Conservation (phyloP, 1,140 invertebrate species). For the Sycobia sp. region DNA sequence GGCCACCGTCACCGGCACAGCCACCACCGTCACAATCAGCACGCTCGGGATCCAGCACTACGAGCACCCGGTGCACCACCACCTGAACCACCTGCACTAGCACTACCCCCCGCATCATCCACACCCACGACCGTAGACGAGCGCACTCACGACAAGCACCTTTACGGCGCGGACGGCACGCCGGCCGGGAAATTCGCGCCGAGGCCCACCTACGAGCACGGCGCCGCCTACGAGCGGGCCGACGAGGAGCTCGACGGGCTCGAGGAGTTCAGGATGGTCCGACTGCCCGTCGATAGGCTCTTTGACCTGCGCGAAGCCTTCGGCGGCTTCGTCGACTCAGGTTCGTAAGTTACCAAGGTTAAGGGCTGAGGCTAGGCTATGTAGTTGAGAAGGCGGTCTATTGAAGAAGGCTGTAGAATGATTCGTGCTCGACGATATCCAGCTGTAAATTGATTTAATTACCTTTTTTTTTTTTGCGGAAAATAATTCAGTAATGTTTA, state of each 20-base stretch:
- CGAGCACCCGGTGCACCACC: constrained; percentile 31
- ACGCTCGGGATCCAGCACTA: constrained; percentile 42
- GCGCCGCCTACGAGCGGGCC: constrained; percentile 56
- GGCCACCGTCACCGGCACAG: constrained; percentile 46
- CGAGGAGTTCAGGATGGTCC: constrained; percentile 49
- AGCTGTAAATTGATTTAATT: too few relatives aligned
- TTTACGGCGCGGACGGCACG: constrained; percentile 32
- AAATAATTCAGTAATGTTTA: too few relatives aligned
- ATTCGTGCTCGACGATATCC: too few relatives aligned
- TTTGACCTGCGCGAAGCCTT: constrained; percentile 56
- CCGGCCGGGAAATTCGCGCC: constrained; percentile 52
- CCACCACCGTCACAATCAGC: constrained; percentile 53
- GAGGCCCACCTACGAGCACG: constrained; percentile 58
- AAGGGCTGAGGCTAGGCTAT: too few relatives aligned
- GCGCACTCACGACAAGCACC: constrained; percentile 40
- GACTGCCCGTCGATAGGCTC: constrained; percentile 56
- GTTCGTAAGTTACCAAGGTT: constrained; percentile 51
- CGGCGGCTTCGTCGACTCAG: constrained; percentile 59
- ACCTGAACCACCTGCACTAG: constrained; percentile 43
- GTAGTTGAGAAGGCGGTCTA: too few relatives aligned
- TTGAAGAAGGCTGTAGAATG: too few relatives aligned
- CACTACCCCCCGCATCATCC: constrained; percentile 43
- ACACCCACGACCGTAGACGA: constrained; percentile 37
- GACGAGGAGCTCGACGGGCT: constrained; percentile 56
- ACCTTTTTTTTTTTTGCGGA: too few relatives aligned